phyloP scores from a whole-genome alignment of 2,113 vertebrate species.

The Osmerus mordax region DNA sequence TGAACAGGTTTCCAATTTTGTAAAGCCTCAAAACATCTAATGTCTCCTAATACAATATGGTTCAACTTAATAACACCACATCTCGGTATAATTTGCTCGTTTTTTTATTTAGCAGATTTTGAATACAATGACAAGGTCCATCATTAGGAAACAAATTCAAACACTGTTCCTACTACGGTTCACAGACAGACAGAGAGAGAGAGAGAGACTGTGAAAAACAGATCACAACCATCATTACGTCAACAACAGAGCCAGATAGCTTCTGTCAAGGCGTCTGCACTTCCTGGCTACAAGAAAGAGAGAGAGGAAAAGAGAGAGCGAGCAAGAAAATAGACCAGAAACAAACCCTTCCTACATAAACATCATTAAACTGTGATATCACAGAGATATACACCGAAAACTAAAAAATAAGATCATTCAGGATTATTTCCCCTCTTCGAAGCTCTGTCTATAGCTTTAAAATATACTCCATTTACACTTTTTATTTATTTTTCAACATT shows the following conservation, averaged over 20 bases:
- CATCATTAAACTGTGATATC: conserved; percentile 61
- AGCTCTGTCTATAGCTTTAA: conserved; percentile 46
- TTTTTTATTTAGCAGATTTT: conserved; percentile 72
- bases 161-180: conserved; percentile 65
- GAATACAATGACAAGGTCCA: conserved; percentile 72
- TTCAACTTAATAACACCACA: background rate
- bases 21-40: no score
- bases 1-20: no score
- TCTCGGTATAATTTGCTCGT: conserved; percentile 49
- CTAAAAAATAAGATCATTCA: conserved; percentile 63
- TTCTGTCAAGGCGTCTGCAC: conserved; percentile 30
- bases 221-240: conserved; percentile 64
- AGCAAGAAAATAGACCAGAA: conserved; percentile 42
- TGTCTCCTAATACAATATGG: no score
- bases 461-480: conserved; percentile 65
- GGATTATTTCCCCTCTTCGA: conserved; percentile 48
- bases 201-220: conserved; percentile 51
- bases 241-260: conserved; percentile 65
- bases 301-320: conserved; percentile 44
- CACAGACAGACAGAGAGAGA: conserved; percentile 35
- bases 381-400: conserved; percentile 64
- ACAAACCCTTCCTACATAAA: conserved; percentile 68
- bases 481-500: conserved; percentile 50
- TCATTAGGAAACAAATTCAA: conserved; percentile 70
- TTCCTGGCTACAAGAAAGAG: conserved; percentile 63